Percentiles rank a stretch among this genome's conserved stretches.
These are phyloP conservation scores for Panurus biarmicus DNA, from an alignment of 2,113 vertebrate species.

Conservation along the genomic window DNA sequence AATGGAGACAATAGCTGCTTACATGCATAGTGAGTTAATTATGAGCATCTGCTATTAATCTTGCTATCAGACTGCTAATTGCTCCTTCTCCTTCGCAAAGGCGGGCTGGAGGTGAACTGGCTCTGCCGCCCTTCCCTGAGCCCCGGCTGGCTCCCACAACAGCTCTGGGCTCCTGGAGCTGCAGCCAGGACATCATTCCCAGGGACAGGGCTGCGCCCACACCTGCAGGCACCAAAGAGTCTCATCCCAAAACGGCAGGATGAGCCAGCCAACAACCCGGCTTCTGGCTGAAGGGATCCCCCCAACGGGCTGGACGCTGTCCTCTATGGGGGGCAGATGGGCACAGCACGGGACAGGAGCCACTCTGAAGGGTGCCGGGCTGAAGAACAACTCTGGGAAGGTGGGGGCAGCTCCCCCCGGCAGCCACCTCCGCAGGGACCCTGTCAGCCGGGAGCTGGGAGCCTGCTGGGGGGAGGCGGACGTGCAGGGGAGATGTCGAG, in stretches of 20 bases:
- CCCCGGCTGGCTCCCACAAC: rapidly evolving
- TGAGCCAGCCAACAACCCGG: rapidly evolving
- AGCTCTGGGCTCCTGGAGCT: not conserved
- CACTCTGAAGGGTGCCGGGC: not conserved
- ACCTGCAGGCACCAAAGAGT: not conserved
- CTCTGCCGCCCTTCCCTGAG: not conserved
- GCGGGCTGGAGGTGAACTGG: not conserved
- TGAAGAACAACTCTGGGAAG: not conserved
- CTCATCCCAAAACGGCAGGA: not conserved
- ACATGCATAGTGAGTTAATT: constrained; percentile 64
- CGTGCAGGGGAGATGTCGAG: not conserved
- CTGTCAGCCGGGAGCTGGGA: not conserved
- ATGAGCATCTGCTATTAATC: constrained; percentile 67
- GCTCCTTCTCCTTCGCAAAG: constrained; percentile 49
- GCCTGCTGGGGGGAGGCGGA: not conserved
- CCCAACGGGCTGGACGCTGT: rapidly evolving
- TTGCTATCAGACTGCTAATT: constrained; percentile 65
- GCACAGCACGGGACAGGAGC: rapidly evolving
- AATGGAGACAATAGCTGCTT: constrained; percentile 65
- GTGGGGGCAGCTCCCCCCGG: not conserved
- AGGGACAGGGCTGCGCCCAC: not conserved
- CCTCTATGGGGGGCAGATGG: not conserved
- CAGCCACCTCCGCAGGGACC: not conserved
- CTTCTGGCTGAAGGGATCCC: not conserved
- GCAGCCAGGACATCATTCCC: not conserved